Evolutionary conservation across 2,113 vertebrate genomes (phyloP).

Genomic region (Cichladusa arquata): DNA sequence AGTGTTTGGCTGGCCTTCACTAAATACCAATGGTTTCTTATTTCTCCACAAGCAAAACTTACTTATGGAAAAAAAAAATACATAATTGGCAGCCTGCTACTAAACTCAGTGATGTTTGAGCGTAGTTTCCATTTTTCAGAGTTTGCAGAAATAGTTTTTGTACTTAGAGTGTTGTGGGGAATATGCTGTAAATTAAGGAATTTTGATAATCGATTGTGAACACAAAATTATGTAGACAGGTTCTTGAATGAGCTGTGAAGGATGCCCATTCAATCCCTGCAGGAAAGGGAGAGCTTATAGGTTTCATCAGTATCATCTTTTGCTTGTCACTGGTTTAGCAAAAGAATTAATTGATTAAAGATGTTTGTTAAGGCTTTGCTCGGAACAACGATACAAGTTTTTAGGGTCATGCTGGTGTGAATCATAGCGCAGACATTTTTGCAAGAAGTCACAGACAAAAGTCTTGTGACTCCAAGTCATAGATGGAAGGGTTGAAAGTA

Average conservation of each 20-base stretch:
- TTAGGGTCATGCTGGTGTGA: neutral
- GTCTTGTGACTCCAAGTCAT: neutral
- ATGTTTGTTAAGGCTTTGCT: neutral
- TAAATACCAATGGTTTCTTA: slow-evolving; percentile 35
- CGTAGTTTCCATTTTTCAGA: slow-evolving; percentile 36
- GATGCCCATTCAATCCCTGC: neutral
- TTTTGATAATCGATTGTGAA: neutral
- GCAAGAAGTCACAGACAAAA: neutral
- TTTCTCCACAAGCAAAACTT: slow-evolving; percentile 36
- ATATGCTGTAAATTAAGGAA: neutral
- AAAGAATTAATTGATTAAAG: slow-evolving; percentile 8
- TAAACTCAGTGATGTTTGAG: neutral
- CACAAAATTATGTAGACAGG: neutral
- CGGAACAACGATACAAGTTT: neutral
- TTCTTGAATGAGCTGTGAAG: neutral
- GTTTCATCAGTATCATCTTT: neutral
- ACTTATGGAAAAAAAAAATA: slow-evolving; percentile 14
- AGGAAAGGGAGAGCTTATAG: neutral
- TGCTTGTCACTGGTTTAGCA: neutral
- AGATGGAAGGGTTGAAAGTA: neutral
- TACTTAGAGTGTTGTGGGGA: neutral
- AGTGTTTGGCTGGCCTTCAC: slow-evolving; percentile 38
- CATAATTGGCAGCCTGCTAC: slow-evolving; percentile 28
- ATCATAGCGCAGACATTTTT: neutral
- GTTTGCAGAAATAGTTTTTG: neutral